Percentiles rank a stretch among this genome's conserved stretches.
Conservation (phyloP, 2,113 vertebrate genomes). For the Osmerus eperlanus region DNA sequence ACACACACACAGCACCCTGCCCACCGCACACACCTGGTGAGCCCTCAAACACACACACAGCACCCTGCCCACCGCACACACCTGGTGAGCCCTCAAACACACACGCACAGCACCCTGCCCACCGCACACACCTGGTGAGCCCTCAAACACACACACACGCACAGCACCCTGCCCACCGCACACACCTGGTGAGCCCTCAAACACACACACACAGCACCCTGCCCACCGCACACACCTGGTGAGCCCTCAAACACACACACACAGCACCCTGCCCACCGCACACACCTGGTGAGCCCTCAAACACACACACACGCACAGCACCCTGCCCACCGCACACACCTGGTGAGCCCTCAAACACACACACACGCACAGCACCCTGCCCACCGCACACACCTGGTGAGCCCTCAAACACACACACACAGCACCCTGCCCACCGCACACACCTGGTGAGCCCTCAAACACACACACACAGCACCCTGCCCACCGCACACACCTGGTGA, state of each 20-base stretch:
- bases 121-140: slow-evolving; percentile 97
- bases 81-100: slow-evolving; percentile 78
- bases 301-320: slow-evolving; percentile 83
- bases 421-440: slow-evolving; percentile 97
- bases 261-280: slow-evolving; percentile 95
- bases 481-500: slow-evolving; percentile 98
- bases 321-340: slow-evolving; percentile 96
- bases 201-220: slow-evolving; percentile 85
- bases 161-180: slow-evolving; percentile 95
- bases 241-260: slow-evolving; percentile 70
- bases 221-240: slow-evolving; percentile 98
- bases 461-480: slow-evolving; percentile 88
- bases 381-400: slow-evolving; percentile 98
- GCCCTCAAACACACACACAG: slow-evolving; percentile 79
- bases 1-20: slow-evolving; percentile 93
- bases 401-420: slow-evolving; percentile 74
- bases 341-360: slow-evolving; percentile 75
- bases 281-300: slow-evolving; percentile 88
- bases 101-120: slow-evolving; percentile 92
- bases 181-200: slow-evolving; percentile 88
- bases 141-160: slow-evolving; percentile 68
- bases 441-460: slow-evolving; percentile 82
- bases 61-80: slow-evolving; percentile 97
- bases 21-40: slow-evolving; percentile 98
- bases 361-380: slow-evolving; percentile 90